Conservation (phyloP, 2,113 vertebrate species). For the Corythaixoides concolor region DNA sequence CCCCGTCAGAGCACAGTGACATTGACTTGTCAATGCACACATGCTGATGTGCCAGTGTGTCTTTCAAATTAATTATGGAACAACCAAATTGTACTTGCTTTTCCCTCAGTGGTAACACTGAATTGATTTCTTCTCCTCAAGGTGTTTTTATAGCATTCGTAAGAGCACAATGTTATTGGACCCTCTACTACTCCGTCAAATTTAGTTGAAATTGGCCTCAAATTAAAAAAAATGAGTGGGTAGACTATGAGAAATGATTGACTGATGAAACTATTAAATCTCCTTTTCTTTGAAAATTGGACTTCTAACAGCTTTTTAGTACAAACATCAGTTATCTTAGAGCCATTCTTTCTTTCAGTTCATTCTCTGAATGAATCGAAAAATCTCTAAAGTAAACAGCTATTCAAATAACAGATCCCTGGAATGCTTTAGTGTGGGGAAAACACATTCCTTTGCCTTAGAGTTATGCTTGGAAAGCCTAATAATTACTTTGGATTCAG, state of each 20-base stretch:
- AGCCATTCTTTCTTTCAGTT: background rate
- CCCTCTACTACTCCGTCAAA: background rate
- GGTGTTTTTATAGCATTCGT: background rate
- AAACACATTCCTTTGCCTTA: conserved; percentile 31
- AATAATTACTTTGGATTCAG: background rate
- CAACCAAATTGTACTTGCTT: background rate
- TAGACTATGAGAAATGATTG: background rate
- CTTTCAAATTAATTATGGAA: background rate
- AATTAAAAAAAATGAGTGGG: conserved; percentile 1
- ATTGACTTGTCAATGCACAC: background rate
- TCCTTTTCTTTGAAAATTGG: background rate
- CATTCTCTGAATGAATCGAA: conserved; percentile 8
- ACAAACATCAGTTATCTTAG: background rate
- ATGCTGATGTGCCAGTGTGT: background rate
- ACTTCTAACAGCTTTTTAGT: conserved; percentile 2
- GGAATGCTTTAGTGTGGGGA: conserved; percentile 43
- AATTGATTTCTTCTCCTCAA: background rate
- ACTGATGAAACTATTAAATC: background rate
- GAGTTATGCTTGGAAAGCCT: conserved; percentile 16
- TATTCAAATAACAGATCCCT: conserved; percentile 31
- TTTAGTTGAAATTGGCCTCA: background rate
- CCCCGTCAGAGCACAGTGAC: background rate
- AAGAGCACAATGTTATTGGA: background rate
- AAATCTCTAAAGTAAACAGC: conserved; percentile 55
- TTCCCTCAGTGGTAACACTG: background rate